A percentile compares a stretch with the other conserved stretches of the same genome.
phyloP scores from a whole-genome alignment of 1,140 invertebrate genomes.

The Papilio glaucus region DNA sequence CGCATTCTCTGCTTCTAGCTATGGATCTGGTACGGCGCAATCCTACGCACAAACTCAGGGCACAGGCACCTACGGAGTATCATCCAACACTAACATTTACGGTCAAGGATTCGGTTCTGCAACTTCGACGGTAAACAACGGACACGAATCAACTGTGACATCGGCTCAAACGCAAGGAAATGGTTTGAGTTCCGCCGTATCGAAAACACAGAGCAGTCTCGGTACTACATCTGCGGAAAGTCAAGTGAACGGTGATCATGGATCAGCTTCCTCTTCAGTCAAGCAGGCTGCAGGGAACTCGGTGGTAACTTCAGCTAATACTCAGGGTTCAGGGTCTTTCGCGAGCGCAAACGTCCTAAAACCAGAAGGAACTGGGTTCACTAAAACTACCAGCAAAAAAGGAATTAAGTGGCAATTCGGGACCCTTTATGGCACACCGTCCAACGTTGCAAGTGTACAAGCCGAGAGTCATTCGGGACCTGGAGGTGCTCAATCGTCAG shows the following conservation, averaged over 20 bases:
- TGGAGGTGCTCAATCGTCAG: constrained; percentile 49
- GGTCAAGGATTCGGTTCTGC: constrained; percentile 58
- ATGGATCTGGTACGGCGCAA: constrained; percentile 60
- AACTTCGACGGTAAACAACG: constrained; percentile 61
- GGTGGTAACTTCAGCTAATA: constrained; percentile 51
- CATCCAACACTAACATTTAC: constrained; percentile 63
- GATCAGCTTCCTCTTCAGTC: constrained; percentile 59
- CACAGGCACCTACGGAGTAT: constrained; percentile 52
- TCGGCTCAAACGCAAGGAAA: constrained; percentile 53
- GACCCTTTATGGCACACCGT: constrained; percentile 52
- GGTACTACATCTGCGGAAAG: constrained; percentile 48
- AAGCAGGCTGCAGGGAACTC: constrained; percentile 49
- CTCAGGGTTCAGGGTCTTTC: constrained; percentile 53
- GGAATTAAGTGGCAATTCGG: constrained; percentile 66
- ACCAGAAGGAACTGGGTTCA: constrained; percentile 42
- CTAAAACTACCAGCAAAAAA: constrained; percentile 46
- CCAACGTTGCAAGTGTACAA: constrained; percentile 21
- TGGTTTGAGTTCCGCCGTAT: constrained; percentile 42
- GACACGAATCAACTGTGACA: constrained; percentile 52
- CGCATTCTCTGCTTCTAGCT: constrained; percentile 56
- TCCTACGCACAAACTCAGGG: constrained; percentile 63
- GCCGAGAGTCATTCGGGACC: constrained; percentile 25
- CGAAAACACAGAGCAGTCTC: constrained; percentile 42
- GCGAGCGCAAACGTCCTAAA: constrained; percentile 60
- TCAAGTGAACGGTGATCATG: constrained; percentile 51